phyloP scores from a whole-genome alignment of 2,113 vertebrate genomes.

The Phylloscopus trochilus region DNA sequence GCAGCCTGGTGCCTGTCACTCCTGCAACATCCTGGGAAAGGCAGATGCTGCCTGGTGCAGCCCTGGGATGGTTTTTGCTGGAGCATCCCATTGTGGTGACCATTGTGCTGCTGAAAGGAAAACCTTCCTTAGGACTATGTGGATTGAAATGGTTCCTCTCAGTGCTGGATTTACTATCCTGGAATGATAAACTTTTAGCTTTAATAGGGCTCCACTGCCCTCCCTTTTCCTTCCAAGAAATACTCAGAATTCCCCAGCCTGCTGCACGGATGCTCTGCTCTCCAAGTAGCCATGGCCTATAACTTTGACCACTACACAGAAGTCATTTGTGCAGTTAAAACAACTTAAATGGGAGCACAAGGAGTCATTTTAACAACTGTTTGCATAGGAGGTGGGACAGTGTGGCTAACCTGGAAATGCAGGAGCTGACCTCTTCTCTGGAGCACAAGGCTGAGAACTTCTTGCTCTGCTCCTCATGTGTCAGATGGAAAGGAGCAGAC shows the following conservation, averaged over 20 bases:
- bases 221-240: neutral
- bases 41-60: neutral
- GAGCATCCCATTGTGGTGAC: neutral
- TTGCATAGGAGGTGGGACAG: neutral
- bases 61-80: neutral
- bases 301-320: neutral
- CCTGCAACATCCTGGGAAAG: neutral
- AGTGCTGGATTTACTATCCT: neutral
- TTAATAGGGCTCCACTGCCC: neutral
- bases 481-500: neutral
- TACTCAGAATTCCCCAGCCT: neutral
- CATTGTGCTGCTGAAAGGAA: neutral
- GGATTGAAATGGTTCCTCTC: neutral
- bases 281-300: neutral
- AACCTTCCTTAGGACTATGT: accelerated
- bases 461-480: neutral
- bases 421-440: neutral
- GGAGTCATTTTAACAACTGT: neutral
- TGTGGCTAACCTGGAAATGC: neutral
- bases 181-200: too few relatives aligned
- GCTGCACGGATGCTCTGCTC: accelerated
- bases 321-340: neutral
- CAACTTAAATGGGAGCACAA: neutral
- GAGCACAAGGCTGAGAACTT: neutral
- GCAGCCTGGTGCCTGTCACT: neutral